Evolutionary conservation across 2,888 invertebrate species (phyloP).

Genomic region (Drosophila percnosoma): DNA sequence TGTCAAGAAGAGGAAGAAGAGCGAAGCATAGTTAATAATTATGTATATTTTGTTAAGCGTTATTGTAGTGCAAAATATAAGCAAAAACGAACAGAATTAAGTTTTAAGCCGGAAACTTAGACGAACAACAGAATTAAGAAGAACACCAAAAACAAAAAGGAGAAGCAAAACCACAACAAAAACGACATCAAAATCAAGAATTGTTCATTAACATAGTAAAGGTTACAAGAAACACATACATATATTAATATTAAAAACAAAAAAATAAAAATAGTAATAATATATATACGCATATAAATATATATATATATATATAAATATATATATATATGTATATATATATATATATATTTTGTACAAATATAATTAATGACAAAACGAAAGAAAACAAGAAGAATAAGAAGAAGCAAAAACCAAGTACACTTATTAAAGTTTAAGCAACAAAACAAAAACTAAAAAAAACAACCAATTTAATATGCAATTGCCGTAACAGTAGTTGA

Average conservation of each 20-base stretch:
- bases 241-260: slow-evolving; percentile 30
- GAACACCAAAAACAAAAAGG: slow-evolving; percentile 6
- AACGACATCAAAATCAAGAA: slow-evolving; percentile 35
- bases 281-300: slow-evolving; percentile 20
- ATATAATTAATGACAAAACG: slow-evolving; percentile 65
- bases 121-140: slow-evolving; percentile 26
- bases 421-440: slow-evolving; percentile 78
- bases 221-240: slow-evolving; percentile 22
- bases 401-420: slow-evolving; percentile 75
- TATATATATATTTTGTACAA: slow-evolving; percentile 79
- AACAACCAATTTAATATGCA: slow-evolving; percentile 80
- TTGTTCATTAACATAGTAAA: slow-evolving; percentile 69
- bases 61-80: slow-evolving; percentile 68
- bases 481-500: slow-evolving; percentile 81
- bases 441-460: slow-evolving; percentile 47
- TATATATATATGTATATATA: slow-evolving; percentile 8
- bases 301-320: slow-evolving; percentile 20
- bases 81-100: slow-evolving; percentile 59
- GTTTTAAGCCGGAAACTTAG: slow-evolving; percentile 59
- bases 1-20: slow-evolving; percentile 4
- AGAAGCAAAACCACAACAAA: slow-evolving; percentile 12
- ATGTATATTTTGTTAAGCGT: slow-evolving; percentile 82
- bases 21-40: slow-evolving; percentile 61
- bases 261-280: not conserved
- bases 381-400: slow-evolving; percentile 32